Evolutionary conservation across 1,140 invertebrate species (phyloP).

Genomic region (Thalassaphorura encarpata): DNA sequence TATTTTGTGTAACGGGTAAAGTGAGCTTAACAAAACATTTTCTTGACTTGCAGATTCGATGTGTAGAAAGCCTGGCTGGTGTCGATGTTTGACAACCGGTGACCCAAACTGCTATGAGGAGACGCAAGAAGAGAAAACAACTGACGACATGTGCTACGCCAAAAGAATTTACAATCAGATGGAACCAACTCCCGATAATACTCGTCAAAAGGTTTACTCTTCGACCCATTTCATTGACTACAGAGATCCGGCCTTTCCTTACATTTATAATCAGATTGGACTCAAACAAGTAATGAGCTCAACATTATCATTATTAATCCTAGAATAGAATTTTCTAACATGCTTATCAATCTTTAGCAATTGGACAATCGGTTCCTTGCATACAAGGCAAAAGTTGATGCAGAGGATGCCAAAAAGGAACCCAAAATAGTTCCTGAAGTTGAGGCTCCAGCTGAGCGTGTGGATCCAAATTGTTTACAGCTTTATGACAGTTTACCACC

Average conservation of each 20-base stretch:
- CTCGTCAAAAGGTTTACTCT: slow-evolving; percentile 9
- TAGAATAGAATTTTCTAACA: background rate
- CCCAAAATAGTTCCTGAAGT: slow-evolving; percentile 14
- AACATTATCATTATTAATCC: background rate
- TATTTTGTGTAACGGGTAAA: no score
- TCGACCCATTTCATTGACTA: slow-evolving; percentile 23
- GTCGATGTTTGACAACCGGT: slow-evolving; percentile 27
- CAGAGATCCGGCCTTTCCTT: slow-evolving; percentile 19
- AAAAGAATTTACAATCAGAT: slow-evolving; percentile 14
- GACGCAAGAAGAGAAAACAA: slow-evolving; percentile 9
- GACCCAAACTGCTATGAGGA: slow-evolving; percentile 26
- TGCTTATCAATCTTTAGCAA: slow-evolving; percentile 2
- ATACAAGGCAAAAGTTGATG: slow-evolving; percentile 25
- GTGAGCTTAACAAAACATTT: no score
- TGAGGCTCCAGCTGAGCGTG: slow-evolving; percentile 1
- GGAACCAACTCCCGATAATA: slow-evolving; percentile 6
- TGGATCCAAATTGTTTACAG: slow-evolving; percentile 12
- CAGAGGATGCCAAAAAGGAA: slow-evolving; percentile 22
- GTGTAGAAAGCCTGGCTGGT: slow-evolving; percentile 20
- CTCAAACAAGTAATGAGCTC: background rate
- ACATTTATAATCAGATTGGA: slow-evolving; percentile 16
- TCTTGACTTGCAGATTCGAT: background rate
- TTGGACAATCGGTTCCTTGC: slow-evolving; percentile 7
- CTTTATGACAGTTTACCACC: background rate
- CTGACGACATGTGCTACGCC: slow-evolving; percentile 18